A percentile compares a stretch with the other conserved stretches of the same genome.
Conservation (phyloP, 2,888 invertebrate genomes). For the Dicycla oo region DNA sequence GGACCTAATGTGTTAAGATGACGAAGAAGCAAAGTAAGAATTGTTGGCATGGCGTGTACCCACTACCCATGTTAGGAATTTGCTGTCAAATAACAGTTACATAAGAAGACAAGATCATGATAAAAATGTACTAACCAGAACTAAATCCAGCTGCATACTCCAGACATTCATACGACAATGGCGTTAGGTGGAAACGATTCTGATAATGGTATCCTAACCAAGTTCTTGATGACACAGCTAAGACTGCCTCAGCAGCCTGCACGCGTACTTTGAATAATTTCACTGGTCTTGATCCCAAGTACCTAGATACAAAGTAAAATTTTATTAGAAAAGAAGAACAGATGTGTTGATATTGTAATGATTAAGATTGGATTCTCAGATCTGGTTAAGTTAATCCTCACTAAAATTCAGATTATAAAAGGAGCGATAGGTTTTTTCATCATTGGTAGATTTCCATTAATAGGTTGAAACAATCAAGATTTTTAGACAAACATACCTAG, state of each 20-base stretch:
- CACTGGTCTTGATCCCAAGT: conserved; percentile 98
- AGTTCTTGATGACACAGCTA: conserved; percentile 99
- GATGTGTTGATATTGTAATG: neutral
- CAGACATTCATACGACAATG: conserved; percentile 98
- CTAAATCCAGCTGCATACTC: conserved; percentile 99
- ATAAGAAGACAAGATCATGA: neutral
- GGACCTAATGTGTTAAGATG: conserved; percentile 24
- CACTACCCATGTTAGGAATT: neutral
- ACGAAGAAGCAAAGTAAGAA: conserved; percentile 19
- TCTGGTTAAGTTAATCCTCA: conserved; percentile 89
- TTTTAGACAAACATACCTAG: conserved; percentile 90
- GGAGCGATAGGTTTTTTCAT: conserved; percentile 87
- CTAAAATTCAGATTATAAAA: conserved; percentile 91
- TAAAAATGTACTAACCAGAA: conserved; percentile 85
- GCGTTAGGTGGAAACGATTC: conserved; percentile 98
- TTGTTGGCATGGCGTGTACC: too few relatives aligned
- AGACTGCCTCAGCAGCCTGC: conserved; percentile 98
- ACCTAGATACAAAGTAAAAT: conserved; percentile 80
- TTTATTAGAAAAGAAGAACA: conserved; percentile 1
- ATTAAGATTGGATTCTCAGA: conserved; percentile 75
- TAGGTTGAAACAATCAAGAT: neutral
- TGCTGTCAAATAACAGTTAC: neutral
- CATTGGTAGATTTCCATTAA: conserved; percentile 72
- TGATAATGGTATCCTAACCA: conserved; percentile 99
- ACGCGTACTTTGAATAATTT: conserved; percentile 98